Conservation (phyloP, 1,140 invertebrate species). For the Drosophila saltans region DNA sequence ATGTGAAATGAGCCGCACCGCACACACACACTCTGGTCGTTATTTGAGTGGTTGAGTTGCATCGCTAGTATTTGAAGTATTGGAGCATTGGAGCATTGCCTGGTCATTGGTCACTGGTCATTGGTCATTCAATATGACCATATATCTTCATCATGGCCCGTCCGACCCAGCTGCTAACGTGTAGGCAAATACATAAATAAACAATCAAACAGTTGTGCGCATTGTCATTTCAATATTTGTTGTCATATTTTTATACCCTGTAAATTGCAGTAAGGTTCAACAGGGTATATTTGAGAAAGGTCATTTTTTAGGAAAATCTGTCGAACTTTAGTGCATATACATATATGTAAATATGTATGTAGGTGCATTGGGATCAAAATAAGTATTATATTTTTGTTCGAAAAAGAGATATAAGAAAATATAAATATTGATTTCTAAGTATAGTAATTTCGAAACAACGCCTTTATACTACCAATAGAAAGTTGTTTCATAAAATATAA, state of each 20-base stretch:
- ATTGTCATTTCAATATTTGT: slow-evolving; percentile 53
- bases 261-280: not conserved
- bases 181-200: slow-evolving; percentile 19
- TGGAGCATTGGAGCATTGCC: slow-evolving; percentile 23
- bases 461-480: no score
- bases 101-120: slow-evolving; percentile 51
- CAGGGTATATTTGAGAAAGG: not conserved
- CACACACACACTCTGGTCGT: not conserved
- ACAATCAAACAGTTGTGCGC: slow-evolving; percentile 48
- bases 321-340: no score
- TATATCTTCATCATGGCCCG: slow-evolving; percentile 51
- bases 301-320: no score
- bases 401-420: no score
- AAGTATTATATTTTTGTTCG: no score
- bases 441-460: no score
- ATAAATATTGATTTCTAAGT: no score
- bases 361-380: no score
- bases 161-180: slow-evolving; percentile 31
- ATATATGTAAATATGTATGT: no score
- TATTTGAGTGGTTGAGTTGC: slow-evolving; percentile 19
- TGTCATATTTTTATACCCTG: slow-evolving; percentile 26
- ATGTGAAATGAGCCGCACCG: slow-evolving; percentile 39
- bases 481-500: no score
- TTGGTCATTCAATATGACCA: slow-evolving; percentile 55
- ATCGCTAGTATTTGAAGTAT: slow-evolving; percentile 15